Evolutionary conservation across 2,888 invertebrate genomes (phyloP).

Genomic region (Rhagium mordax): DNA sequence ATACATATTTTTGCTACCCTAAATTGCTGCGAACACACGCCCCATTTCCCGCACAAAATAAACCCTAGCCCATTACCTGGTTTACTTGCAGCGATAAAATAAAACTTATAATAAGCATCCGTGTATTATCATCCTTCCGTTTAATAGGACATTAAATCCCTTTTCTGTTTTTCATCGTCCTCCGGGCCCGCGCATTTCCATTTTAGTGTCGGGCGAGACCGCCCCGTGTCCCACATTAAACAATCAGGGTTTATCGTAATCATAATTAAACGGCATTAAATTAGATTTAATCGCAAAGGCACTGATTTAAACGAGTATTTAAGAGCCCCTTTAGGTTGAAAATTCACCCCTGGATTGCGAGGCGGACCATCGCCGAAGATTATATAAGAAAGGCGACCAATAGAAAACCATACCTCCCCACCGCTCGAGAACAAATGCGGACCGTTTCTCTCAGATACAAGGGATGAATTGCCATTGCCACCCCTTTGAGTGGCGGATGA

Average conservation of each 20-base stretch:
- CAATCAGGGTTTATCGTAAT: slow-evolving; percentile 56
- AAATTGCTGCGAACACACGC: too few relatives aligned
- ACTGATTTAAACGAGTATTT: slow-evolving; percentile 60
- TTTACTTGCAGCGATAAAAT: not conserved
- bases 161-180: slow-evolving; percentile 24
- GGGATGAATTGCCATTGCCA: slow-evolving; percentile 51
- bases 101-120: not conserved
- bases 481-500: slow-evolving; percentile 46
- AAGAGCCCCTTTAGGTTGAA: slow-evolving; percentile 57
- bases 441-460: slow-evolving; percentile 50
- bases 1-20: too few relatives aligned
- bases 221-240: slow-evolving; percentile 37
- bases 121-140: slow-evolving; percentile 28
- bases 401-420: slow-evolving; percentile 57
- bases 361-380: slow-evolving; percentile 60
- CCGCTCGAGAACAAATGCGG: slow-evolving; percentile 49
- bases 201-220: not conserved
- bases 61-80: not conserved
- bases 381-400: slow-evolving; percentile 62
- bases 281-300: slow-evolving; percentile 64
- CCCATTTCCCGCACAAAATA: not conserved
- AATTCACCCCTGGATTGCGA: slow-evolving; percentile 50
- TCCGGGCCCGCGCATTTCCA: slow-evolving; percentile 26
- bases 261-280: slow-evolving; percentile 62
- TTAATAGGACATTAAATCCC: slow-evolving; percentile 32